Conservation (phyloP, 2,797 vertebrate genomes). For the Sphenodon punctatus region DNA sequence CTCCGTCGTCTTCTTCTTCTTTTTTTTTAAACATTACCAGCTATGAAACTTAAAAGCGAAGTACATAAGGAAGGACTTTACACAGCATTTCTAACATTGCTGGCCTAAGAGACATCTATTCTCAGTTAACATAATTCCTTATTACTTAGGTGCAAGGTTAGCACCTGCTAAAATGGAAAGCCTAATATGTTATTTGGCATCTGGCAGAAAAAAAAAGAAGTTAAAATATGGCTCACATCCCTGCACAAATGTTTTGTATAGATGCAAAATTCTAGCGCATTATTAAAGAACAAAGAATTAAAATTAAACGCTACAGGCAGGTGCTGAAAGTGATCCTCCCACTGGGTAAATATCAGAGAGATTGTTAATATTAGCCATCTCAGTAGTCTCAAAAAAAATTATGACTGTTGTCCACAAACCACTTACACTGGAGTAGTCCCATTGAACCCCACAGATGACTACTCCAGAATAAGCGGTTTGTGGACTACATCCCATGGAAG, state of each 20-base stretch:
- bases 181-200: background rate
- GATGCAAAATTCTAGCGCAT: accelerated
- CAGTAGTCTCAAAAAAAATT: no score
- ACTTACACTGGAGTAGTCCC: no score
- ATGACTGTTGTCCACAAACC: no score
- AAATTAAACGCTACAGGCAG: background rate
- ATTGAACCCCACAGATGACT: no score
- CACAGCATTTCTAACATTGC: background rate
- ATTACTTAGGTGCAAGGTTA: background rate
- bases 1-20: no score
- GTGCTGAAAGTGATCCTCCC: background rate
- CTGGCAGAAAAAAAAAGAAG: background rate
- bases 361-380: background rate
- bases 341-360: background rate
- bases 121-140: background rate
- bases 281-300: accelerated
- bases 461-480: no score
- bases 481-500: no score
- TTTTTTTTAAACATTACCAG: no score
- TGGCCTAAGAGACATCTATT: background rate
- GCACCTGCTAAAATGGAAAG: background rate
- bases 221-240: background rate
- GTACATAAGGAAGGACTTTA: no score
- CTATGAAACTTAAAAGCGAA: no score
- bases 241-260: background rate